Base-by-base conservation (phyloP, 2,113 vertebrate species). In the Myiozetetes cayanensis region DNA sequence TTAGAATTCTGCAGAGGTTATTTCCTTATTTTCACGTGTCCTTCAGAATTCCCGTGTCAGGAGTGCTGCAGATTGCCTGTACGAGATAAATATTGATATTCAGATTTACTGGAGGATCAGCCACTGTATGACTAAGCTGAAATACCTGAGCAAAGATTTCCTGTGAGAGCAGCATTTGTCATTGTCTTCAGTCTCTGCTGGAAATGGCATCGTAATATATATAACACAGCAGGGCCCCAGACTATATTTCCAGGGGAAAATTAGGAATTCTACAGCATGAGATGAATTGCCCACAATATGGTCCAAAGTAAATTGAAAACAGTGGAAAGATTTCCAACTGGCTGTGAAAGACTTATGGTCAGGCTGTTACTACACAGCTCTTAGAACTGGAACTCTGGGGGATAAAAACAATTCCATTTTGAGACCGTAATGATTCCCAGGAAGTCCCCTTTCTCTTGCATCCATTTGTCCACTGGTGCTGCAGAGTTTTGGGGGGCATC, bases 261-360 rank as follows among this genome's bases (percentile, higher is more conserved):
- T 70, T 5, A 77, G 75, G 65, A 93, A 74, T 93, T 95, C 63
- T 71, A 13, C 76, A 74, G 74, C 49, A 33, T 11, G 49, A 85
- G 49, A 72, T 56, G 44, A 50, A 30, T 86, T 65, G 15, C 43
- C 17, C 46, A 30, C 47, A 63, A 24, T 31, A 22, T 12, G 7
- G 43, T 35, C 65, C 79, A 66, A 92, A 92, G 33, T 30, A 63
- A 92, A 93, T 7, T 43, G 65, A 71, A 97, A 95, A 84, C 72
- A 81, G 43, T 43, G 55, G 73, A 77, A 81, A 89, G 75, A 56
- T 73, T 92, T 91, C 62, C 52, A 90, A 1, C 24, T 68, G 44
- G 30, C 56, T 74, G 44, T 33, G 43, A 71, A 94, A 70, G 50
- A 49, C 30, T 79, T 58, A 50, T 11, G 37, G 71, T 24, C 90